Percentiles rank a stretch among this genome's conserved stretches.
These are phyloP conservation scores for Xerus rutilus DNA, from an alignment of 2,797 vertebrate species.

Conservation along the genomic window DNA sequence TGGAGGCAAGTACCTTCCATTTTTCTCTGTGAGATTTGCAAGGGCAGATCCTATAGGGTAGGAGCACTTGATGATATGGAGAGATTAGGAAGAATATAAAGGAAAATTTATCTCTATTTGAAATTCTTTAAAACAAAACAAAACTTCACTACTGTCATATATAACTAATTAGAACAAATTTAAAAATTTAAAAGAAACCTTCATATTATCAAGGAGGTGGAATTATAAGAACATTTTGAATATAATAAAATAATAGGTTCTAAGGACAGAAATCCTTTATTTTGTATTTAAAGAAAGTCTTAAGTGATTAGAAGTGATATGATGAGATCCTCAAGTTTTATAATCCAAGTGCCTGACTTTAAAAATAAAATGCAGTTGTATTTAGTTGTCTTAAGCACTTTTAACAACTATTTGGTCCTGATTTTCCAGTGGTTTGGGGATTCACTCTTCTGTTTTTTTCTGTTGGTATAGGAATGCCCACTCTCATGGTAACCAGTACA, in stretches of 20 bases:
- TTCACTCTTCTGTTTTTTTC: neutral
- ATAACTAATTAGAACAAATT: too few species aligned
- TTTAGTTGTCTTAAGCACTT: neutral
- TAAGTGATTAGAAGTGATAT: neutral
- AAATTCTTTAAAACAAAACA: neutral
- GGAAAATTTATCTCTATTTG: neutral
- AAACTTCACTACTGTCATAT: too few species aligned
- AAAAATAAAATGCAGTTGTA: neutral
- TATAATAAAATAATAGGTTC: conserved; percentile 1
- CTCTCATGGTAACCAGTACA: conserved; percentile 95
- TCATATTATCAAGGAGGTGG: neutral
- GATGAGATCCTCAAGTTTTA: neutral
- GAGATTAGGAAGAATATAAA: conserved; percentile 12
- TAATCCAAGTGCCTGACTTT: neutral
- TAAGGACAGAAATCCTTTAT: conserved; percentile 16
- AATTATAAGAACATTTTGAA: neutral
- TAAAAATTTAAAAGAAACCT: too few species aligned
- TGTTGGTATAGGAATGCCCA: conserved; percentile 88
- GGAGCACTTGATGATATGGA: neutral
- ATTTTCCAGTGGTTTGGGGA: neutral
- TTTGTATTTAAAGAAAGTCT: conserved; percentile 39
- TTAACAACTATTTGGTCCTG: neutral
- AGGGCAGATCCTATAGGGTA: neutral
- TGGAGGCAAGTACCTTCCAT: conserved; percentile 92
- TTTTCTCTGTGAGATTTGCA: neutral